Evolutionary conservation across 2,888 invertebrate genomes (phyloP).

Genomic region (Drosophila falleni): DNA sequence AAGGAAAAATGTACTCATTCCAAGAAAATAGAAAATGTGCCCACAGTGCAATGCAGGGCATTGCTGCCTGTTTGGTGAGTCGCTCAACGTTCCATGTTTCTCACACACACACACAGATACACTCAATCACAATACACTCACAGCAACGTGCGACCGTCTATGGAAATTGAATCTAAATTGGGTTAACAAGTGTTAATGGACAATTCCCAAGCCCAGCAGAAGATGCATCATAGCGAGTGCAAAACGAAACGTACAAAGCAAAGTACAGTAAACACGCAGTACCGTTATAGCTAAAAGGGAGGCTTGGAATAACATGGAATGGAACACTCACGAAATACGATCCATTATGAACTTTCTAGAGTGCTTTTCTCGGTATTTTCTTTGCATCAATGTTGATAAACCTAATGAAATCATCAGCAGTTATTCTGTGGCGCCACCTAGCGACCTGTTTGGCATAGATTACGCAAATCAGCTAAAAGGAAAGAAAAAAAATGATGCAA

Average conservation of each 20-base stretch:
- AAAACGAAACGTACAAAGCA: slow-evolving; percentile 28
- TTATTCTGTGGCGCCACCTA: slow-evolving; percentile 38
- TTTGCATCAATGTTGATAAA: slow-evolving; percentile 47
- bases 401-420: slow-evolving; percentile 57
- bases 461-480: slow-evolving; percentile 57
- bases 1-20: not conserved
- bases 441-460: slow-evolving; percentile 49
- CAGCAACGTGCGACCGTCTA: slow-evolving; percentile 55
- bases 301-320: slow-evolving; percentile 5
- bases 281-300: slow-evolving; percentile 38
- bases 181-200: slow-evolving; percentile 83
- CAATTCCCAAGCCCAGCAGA: slow-evolving; percentile 63
- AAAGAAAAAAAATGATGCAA: slow-evolving; percentile 12
- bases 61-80: slow-evolving; percentile 49
- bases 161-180: slow-evolving; percentile 81
- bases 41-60: slow-evolving; percentile 59
- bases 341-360: slow-evolving; percentile 12
- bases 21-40: not conserved
- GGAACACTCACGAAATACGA: slow-evolving; percentile 3
- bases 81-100: slow-evolving; percentile 47
- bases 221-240: slow-evolving; percentile 34
- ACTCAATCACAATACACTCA: slow-evolving; percentile 23
- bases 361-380: slow-evolving; percentile 9
- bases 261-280: slow-evolving; percentile 54
- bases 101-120: slow-evolving; percentile 16